Evolutionary conservation across 2,113 vertebrate genomes (phyloP), one percentile per base, ranked within the genome.

Genomic region (Pachypanchax playfairii): DNA sequence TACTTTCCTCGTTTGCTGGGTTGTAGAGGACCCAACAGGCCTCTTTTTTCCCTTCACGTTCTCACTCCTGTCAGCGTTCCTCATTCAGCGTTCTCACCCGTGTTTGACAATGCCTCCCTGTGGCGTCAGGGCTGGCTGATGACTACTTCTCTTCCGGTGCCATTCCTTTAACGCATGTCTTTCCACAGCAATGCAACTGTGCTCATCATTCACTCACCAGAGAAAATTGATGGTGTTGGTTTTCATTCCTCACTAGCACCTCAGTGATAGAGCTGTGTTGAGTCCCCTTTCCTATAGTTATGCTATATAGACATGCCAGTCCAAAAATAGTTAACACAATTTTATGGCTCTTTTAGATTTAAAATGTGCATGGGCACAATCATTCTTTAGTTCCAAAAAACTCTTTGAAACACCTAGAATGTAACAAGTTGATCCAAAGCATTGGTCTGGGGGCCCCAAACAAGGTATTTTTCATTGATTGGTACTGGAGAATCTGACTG

Each of bases 61-160:
- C 43, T 38, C 70, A 14, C 38, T 42, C 54, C 44, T 33, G 48
- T 65, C 36, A 46, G 56, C 57, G 70, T 70, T 50, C 49, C 57
- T 79, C 75, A 79, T 68, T 80, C 77, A 73, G 55, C 59, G 69
- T 78, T 61, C 72, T 65, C 70, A 57, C 74, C 65, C 5, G 62
- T 69, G 82, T 80, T 79, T 78, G 71, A 82, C 77, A 77, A 85
- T 74, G 55, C 68, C 75, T 88, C 86, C 75, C 84, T 4, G 63
- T 57, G 70, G 82, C 75, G 73, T 85, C 77, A 73, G 58, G 77
- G 77, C 75, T 86, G 79, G 77, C 81, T 83, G 85, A 82, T 78
- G 82, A 90, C 86, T 76, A 60, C 75, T 70, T 70, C 54, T 62
- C 51, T 65, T 62, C 69, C 33, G 38, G 43, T 67, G 36, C 64